Evolutionary conservation across 2,888 invertebrate genomes (phyloP).

Genomic region (Smittia aterrima): DNA sequence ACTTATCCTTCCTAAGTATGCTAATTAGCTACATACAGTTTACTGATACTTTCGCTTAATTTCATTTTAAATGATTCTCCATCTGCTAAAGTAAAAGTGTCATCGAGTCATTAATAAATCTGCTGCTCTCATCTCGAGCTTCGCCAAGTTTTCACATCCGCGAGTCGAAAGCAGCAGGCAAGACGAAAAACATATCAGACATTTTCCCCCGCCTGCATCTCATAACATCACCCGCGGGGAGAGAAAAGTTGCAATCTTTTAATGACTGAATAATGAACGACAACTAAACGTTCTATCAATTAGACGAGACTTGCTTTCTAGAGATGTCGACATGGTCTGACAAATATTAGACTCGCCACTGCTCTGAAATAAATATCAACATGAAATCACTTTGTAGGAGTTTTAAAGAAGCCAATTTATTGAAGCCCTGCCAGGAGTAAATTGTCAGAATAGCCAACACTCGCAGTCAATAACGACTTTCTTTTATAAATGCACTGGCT

Average conservation of each 20-base stretch:
- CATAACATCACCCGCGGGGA: not conserved
- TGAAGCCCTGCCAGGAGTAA: no score
- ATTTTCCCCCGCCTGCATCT: not conserved
- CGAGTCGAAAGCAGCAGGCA: not conserved
- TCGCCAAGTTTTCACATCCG: not conserved
- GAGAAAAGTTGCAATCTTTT: not conserved
- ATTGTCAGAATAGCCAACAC: not conserved
- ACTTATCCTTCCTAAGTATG: not conserved
- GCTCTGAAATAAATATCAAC: not conserved
- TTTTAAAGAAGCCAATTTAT: not conserved
- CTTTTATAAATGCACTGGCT: not conserved
- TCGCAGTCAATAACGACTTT: no score
- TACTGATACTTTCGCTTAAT: not conserved
- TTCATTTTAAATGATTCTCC: not conserved
- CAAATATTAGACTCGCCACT: not conserved
- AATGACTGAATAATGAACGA: slow-evolving; percentile 3
- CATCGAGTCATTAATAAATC: not conserved
- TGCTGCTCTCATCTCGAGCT: not conserved
- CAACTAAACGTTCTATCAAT: not conserved
- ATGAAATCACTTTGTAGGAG: slow-evolving; percentile 12
- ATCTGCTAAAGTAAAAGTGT: not conserved
- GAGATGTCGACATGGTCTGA: not conserved
- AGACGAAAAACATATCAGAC: not conserved
- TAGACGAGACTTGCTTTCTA: not conserved
- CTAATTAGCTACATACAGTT: not conserved